phyloP scores from a whole-genome alignment of 2,113 vertebrate species.

The Pygathrix nemaeus region DNA sequence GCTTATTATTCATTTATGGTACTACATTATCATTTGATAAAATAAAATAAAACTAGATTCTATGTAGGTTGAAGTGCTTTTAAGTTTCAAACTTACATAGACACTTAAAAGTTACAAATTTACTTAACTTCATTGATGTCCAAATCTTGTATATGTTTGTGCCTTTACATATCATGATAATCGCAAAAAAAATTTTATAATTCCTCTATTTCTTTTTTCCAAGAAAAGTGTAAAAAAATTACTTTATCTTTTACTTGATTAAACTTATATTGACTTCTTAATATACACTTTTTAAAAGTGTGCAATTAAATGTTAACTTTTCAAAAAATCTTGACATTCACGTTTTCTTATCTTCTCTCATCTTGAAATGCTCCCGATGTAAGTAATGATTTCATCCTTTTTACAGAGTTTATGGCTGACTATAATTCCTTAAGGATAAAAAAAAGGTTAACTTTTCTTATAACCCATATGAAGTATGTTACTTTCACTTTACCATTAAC shows the following conservation, averaged over 20 bases:
- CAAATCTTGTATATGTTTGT: not conserved
- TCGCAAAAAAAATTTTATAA: not conserved
- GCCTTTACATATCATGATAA: not conserved
- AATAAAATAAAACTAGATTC: not conserved
- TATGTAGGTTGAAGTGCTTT: not conserved
- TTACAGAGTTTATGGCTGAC: constrained; percentile 53
- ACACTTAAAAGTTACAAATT: not conserved
- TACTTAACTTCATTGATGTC: not conserved
- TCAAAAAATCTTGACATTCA: constrained; percentile 42
- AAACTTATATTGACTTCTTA: not conserved
- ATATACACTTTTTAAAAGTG: not conserved
- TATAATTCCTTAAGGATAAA: constrained; percentile 63
- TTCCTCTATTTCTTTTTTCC: not conserved
- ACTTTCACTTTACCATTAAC: constrained; percentile 65
- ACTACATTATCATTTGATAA: not conserved
- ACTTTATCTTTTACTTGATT: not conserved
- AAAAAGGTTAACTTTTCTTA: constrained; percentile 65
- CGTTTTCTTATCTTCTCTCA: constrained; percentile 26
- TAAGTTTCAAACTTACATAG: not conserved
- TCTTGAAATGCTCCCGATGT: constrained; percentile 49
- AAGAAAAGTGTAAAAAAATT: not conserved
- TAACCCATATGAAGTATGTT: constrained; percentile 59
- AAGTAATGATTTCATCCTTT: constrained; percentile 70
- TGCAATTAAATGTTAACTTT: constrained; percentile 32
- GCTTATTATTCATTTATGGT: not conserved